Percentiles rank a stretch among this genome's conserved stretches.
phyloP scores from a whole-genome alignment of 2,888 invertebrate genomes.

The Nymphalis polychloros region DNA sequence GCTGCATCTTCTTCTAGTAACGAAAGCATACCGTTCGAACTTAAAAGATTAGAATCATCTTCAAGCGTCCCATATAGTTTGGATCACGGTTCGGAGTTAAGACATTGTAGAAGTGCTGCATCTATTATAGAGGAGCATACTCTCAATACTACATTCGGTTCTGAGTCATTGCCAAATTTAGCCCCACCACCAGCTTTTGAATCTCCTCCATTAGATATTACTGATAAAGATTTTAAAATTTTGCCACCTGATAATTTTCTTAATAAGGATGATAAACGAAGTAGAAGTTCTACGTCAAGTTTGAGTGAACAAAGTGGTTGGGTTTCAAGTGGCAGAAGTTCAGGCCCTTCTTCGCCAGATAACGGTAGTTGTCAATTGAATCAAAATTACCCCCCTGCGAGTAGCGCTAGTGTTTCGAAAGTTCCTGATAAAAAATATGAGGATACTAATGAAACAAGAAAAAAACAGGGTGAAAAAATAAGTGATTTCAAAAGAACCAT shows the following conservation, averaged over 20 bases:
- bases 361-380: slow-evolving; percentile 77
- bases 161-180: slow-evolving; percentile 88
- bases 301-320: slow-evolving; percentile 93
- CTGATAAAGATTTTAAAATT: slow-evolving; percentile 78
- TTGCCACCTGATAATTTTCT: slow-evolving; percentile 75
- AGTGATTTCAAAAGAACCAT: slow-evolving; percentile 75
- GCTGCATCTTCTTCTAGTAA: slow-evolving; percentile 83
- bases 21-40: slow-evolving; percentile 77
- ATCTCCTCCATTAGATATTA: slow-evolving; percentile 77
- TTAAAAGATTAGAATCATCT: slow-evolving; percentile 80
- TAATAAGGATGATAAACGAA: slow-evolving; percentile 69
- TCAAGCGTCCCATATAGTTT: slow-evolving; percentile 85
- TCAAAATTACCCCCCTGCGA: slow-evolving; percentile 67
- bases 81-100: slow-evolving; percentile 74
- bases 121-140: slow-evolving; percentile 82
- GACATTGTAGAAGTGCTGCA: slow-evolving; percentile 82
- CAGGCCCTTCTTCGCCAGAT: slow-evolving; percentile 84
- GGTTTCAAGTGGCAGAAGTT: slow-evolving; percentile 89
- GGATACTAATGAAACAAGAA: slow-evolving; percentile 49
- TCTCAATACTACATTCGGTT: slow-evolving; percentile 77
- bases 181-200: slow-evolving; percentile 84
- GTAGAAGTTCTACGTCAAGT: slow-evolving; percentile 83
- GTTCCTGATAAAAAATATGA: slow-evolving; percentile 55
- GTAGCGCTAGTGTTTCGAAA: slow-evolving; percentile 58
- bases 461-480: slow-evolving; percentile 62